Base-by-base conservation (phyloP, 1,140 invertebrate genomes). In the Littorina saxatilis region DNA sequence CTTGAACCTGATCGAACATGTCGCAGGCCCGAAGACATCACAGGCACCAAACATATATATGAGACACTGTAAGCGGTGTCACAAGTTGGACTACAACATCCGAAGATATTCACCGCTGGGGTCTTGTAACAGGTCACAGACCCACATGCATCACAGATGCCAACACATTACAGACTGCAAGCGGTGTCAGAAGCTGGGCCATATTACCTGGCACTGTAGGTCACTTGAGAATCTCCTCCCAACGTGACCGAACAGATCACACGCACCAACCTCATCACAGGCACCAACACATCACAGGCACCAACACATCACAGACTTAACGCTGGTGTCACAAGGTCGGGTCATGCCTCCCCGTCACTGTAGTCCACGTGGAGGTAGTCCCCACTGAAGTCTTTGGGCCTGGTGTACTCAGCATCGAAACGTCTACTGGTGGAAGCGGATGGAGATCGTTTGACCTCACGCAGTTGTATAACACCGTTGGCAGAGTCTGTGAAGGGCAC, bases 381-480 rank as follows among this genome's bases (percentile, higher is more conserved):
- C 13, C 87, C 87, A 17, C 80, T 81, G 61, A 82, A 87, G 47
- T 82, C 81, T 39, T 81, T 68, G 9, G 66, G 77, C 66, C 68
- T 63, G 20, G 80, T 52, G 70, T 82, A 85, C 52, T 85, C 84
- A 40, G 70, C 47, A 39, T 76, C 63, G 43, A 72, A 77, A n/a
- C 83, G 80, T 40, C 47, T 43, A 15, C 68, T 43, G 37, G 55
- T 35, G 15, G 79, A 83, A 40, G 81, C 75, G 70, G 73, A 50
- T n/a, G 75, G 94, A 93, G n/a, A 93, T 91, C 94, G 94, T 91
- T 94, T 93, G 91, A 94, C 93, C 91, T 94, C 94, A 87, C 94
- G 93, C 92, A 94, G 94, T 89, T 94, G 94, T 83, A 94, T 91
- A 82, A 94, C 92, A 85, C 94, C 94, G 90, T 94, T 93, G 87